Conservation (phyloP, 2,888 invertebrate species). For the Myopa testacea region DNA sequence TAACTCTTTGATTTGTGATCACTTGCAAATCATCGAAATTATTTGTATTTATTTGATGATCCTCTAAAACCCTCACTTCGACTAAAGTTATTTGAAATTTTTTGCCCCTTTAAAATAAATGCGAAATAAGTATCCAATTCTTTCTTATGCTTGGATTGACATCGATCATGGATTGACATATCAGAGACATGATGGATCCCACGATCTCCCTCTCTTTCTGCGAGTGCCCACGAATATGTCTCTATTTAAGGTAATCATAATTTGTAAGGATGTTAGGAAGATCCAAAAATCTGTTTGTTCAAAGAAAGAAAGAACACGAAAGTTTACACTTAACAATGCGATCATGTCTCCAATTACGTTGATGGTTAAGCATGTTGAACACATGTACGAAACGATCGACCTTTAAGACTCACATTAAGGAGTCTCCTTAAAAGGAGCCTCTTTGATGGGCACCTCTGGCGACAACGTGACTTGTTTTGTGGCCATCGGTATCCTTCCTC, state of each 20-base stretch:
- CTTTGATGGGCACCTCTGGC: neutral
- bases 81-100: too few species aligned
- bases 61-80: too few species aligned
- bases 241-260: neutral
- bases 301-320: neutral
- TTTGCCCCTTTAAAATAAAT: too few species aligned
- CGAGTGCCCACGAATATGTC: neutral
- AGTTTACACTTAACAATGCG: neutral
- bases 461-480: neutral
- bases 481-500: neutral
- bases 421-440: slow-evolving; percentile 26
- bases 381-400: neutral
- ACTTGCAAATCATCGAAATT: too few species aligned
- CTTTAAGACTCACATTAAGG: slow-evolving; percentile 13
- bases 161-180: too few species aligned
- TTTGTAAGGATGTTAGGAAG: neutral
- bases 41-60: too few species aligned
- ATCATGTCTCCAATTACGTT: slow-evolving; percentile 2
- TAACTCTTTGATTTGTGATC: too few species aligned
- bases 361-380: slow-evolving; percentile 3
- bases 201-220: neutral
- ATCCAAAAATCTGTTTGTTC: neutral
- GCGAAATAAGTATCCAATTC: too few species aligned
- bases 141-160: too few species aligned
- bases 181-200: neutral